A percentile compares a stretch with the other conserved stretches of the same genome.
Conservation (phyloP, 2,113 vertebrate genomes). For the Zosterops borbonicus region DNA sequence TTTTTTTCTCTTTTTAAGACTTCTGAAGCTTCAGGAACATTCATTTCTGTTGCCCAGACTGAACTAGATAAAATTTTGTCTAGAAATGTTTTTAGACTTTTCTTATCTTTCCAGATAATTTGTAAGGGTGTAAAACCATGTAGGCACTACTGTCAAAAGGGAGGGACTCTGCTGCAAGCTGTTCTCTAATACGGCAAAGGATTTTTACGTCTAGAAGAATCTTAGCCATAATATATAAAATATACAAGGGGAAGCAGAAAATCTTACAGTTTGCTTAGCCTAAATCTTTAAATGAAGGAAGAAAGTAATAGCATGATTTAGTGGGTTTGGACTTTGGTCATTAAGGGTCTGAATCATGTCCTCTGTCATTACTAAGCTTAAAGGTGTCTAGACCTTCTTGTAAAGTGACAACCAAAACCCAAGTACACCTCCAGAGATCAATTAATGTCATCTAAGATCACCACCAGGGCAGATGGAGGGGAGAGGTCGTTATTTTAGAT, state of each 20-base stretch:
- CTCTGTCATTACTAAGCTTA: background rate
- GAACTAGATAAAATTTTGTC: background rate
- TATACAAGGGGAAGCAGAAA: background rate
- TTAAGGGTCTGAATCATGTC: background rate
- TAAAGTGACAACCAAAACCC: background rate
- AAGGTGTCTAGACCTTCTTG: background rate
- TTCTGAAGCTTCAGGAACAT: background rate
- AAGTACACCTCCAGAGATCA: background rate
- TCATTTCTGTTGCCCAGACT: background rate
- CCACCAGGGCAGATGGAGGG: background rate
- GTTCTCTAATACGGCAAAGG: background rate
- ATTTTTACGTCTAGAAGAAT: background rate
- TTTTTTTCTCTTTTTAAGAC: background rate
- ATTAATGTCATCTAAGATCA: background rate
- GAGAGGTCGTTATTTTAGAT: background rate
- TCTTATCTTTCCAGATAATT: background rate
- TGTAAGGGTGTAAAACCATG: background rate
- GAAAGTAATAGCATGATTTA: background rate
- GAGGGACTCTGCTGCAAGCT: background rate
- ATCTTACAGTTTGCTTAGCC: background rate
- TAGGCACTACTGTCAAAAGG: background rate
- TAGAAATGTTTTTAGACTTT: background rate
- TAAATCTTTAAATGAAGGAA: background rate
- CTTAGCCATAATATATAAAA: background rate
- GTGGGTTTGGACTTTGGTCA: background rate